Base-by-base conservation (phyloP, 2,797 vertebrate species). In the Chloroceryle inda region DNA sequence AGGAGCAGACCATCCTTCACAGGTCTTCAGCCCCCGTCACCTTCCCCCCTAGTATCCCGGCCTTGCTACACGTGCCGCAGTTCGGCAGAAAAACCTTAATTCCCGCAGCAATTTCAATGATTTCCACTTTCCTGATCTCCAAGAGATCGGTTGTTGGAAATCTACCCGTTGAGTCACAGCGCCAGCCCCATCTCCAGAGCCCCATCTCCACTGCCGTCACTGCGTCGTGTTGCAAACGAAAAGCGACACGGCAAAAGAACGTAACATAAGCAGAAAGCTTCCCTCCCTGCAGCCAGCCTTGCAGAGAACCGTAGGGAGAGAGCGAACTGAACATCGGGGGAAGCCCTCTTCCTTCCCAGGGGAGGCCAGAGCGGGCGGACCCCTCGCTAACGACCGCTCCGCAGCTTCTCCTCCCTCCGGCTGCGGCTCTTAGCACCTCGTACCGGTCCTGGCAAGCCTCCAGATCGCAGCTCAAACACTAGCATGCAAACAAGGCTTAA, bases 11-110 rank as follows among this genome's bases (percentile, higher is more conserved):
- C 2, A 15, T 31, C 9, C 24, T 73, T 40, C 27, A 9, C 35
- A 13, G 17, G 8, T 44, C 61, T 50, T 47, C 66, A 68, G 13
- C n/a, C 42, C 64, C 42, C 9, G 4, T 53, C 69, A 44, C 50
- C 53, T 37, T 56, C 18, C 1, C 17, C 21, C 59, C 24, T 19
- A 1, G 8, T 0, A 10, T 2, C 13, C 35, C 33, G 5, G 35
- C 44, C 31, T 49, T 17, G 50, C 18, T 23, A 3, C 3, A n/a
- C 29, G 9, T 0, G 26, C 18, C 5, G 45, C 74, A 10, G 23
- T 22, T 56, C 1, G 5, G 15, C 73, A 67, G 88, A 44, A 23
- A 58, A 53, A 33, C 47, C 7, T 4, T 14, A 14, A 38, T 3
- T 62, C 52, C 76, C 1, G 2, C 53, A 55, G 45, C 73, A 4